Percentiles rank a stretch among this genome's conserved stretches.
Conservation (phyloP, 1,140 invertebrate species). For the Zaprionus camerounensis region DNA sequence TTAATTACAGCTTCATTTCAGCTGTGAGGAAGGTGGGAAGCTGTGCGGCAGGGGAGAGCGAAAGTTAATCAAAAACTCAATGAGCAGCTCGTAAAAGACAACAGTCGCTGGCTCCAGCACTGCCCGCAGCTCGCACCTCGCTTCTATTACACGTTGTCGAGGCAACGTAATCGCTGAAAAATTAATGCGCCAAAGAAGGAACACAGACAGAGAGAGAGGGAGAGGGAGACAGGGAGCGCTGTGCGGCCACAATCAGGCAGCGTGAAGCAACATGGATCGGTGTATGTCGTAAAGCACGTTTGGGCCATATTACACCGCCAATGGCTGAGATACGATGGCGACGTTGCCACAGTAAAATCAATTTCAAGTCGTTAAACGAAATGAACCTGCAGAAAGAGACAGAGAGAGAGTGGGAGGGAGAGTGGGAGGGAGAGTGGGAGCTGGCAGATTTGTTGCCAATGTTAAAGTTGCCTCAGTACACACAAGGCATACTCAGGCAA, state of each 20-base stretch:
- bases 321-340: slow-evolving; percentile 44
- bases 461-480: slow-evolving; percentile 40
- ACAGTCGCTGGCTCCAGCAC: slow-evolving; percentile 10
- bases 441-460: slow-evolving; percentile 27
- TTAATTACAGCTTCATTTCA: slow-evolving; percentile 82
- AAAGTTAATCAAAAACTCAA: slow-evolving; percentile 83
- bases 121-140: slow-evolving; percentile 13
- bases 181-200: slow-evolving; percentile 67
- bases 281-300: slow-evolving; percentile 77
- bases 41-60: background rate
- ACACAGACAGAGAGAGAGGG: no score
- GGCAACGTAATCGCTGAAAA: slow-evolving; percentile 80
- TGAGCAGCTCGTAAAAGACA: slow-evolving; percentile 75
- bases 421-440: slow-evolving; percentile 26
- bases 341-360: slow-evolving; percentile 77
- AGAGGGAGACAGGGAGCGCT: background rate
- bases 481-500: background rate
- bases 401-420: slow-evolving; percentile 1
- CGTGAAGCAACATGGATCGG: slow-evolving; percentile 42
- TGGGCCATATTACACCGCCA: slow-evolving; percentile 69
- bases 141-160: slow-evolving; percentile 76
- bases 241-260: slow-evolving; percentile 18
- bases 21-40: background rate
- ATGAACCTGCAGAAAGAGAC: slow-evolving; percentile 68
- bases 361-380: slow-evolving; percentile 84